A percentile compares a stretch with the other conserved stretches of the same genome.
These are phyloP conservation scores for Flexamia atlantica DNA, from an alignment of 2,888 invertebrate species.

Conservation along the genomic window DNA sequence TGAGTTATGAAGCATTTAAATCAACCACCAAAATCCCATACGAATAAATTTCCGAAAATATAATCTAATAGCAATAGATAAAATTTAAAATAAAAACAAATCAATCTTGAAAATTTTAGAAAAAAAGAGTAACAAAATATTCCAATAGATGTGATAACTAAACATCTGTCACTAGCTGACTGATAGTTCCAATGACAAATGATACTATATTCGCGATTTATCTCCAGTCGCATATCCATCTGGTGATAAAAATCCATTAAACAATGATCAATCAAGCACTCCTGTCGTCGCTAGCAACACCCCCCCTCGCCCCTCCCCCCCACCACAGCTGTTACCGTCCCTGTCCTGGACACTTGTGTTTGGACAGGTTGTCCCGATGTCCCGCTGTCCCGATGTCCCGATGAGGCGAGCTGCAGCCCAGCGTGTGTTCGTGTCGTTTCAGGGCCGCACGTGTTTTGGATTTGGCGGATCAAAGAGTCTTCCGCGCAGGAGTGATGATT, in stretches of 20 bases:
- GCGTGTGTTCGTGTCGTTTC: neutral
- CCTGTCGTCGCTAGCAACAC: neutral
- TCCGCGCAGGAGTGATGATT: neutral
- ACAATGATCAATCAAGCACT: slow-evolving; percentile 6
- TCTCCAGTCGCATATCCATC: neutral
- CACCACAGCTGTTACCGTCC: slow-evolving; percentile 24
- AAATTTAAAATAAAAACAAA: too few relatives aligned
- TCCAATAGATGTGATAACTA: too few relatives aligned
- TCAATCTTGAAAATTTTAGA: too few relatives aligned
- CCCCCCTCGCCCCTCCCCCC: neutral
- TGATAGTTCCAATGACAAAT: slow-evolving; percentile 2
- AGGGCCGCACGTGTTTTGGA: neutral
- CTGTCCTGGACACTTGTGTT: slow-evolving; percentile 2
- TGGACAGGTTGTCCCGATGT: slow-evolving; percentile 9
- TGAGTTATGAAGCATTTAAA: too few relatives aligned
- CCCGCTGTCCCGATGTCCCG: neutral
- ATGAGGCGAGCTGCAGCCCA: neutral
- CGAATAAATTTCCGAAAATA: too few relatives aligned
- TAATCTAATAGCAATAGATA: too few relatives aligned
- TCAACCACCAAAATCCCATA: too few relatives aligned
- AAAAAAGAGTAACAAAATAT: too few relatives aligned
- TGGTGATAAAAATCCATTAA: slow-evolving; percentile 10
- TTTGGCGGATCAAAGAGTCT: slow-evolving; percentile 2
- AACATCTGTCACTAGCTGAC: neutral
- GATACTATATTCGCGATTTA: neutral